These are phyloP conservation scores for Pammene fasciana DNA, from an alignment of 2,888 invertebrate genomes.

Conservation along the genomic window DNA sequence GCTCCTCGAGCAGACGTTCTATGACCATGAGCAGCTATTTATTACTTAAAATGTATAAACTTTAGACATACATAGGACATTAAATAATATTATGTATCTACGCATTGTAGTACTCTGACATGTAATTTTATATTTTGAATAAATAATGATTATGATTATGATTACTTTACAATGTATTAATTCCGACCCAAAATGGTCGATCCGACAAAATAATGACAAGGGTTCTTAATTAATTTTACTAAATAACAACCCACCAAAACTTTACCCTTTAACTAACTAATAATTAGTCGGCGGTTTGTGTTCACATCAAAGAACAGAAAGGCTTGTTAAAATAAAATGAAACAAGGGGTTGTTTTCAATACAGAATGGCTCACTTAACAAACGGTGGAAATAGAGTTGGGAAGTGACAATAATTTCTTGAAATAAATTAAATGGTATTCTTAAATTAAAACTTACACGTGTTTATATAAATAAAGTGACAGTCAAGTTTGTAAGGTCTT, in stretches of 20 bases:
- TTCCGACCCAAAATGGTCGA: not conserved
- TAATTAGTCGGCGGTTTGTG: constrained; percentile 2
- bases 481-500: too few relatives aligned
- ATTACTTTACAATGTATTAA: not conserved
- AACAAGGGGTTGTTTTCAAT: constrained; percentile 3
- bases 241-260: not conserved
- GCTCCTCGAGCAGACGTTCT: too few relatives aligned
- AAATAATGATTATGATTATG: too few relatives aligned
- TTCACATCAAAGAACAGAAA: constrained; percentile 5
- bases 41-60: too few relatives aligned
- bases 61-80: too few relatives aligned
- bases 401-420: not conserved
- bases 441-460: too few relatives aligned
- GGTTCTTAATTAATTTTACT: not conserved
- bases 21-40: too few relatives aligned
- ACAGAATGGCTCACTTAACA: not conserved
- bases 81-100: too few relatives aligned
- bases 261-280: constrained; percentile 1
- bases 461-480: too few relatives aligned
- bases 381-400: not conserved
- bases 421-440: too few relatives aligned
- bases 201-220: not conserved
- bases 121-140: too few relatives aligned
- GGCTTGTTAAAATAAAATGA: constrained; percentile 12
- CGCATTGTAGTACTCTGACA: too few relatives aligned